These are phyloP conservation scores for Neosilurus mollespiculum DNA, from an alignment of 2,797 vertebrate species.

Conservation along the genomic window DNA sequence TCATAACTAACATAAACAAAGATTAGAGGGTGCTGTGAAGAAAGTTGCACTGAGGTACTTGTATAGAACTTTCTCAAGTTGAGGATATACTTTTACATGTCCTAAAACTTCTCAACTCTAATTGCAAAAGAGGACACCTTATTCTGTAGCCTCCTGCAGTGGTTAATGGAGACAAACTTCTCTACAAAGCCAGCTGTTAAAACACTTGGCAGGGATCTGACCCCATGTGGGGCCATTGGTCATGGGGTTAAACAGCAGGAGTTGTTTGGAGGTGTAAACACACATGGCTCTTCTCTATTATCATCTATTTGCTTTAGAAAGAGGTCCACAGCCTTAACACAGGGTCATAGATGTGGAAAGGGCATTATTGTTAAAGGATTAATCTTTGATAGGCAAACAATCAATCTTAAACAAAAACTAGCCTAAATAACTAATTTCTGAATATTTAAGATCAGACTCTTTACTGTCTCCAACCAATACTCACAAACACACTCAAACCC, in stretches of 20 bases:
- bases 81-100: background rate
- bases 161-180: constrained; percentile 68
- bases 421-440: background rate
- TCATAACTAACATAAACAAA: background rate
- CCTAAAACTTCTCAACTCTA: background rate
- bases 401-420: background rate
- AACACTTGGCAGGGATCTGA: constrained; percentile 66
- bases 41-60: background rate
- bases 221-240: constrained; percentile 42
- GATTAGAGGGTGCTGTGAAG: background rate
- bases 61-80: background rate
- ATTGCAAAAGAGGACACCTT: constrained; percentile 46
- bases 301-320: constrained; percentile 38
- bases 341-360: background rate
- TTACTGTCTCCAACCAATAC: background rate
- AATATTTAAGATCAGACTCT: background rate
- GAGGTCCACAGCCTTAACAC: background rate
- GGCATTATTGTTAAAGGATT: constrained; percentile 1
- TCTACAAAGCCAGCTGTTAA: constrained; percentile 78
- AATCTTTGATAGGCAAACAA: background rate
- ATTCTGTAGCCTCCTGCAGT: constrained; percentile 58
- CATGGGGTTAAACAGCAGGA: constrained; percentile 33
- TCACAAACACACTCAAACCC: background rate
- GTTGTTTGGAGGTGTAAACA: constrained; percentile 46
- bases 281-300: constrained; percentile 28